These are phyloP conservation scores for Cheilosia pagana DNA, from an alignment of 2,888 invertebrate genomes.

Conservation along the genomic window DNA sequence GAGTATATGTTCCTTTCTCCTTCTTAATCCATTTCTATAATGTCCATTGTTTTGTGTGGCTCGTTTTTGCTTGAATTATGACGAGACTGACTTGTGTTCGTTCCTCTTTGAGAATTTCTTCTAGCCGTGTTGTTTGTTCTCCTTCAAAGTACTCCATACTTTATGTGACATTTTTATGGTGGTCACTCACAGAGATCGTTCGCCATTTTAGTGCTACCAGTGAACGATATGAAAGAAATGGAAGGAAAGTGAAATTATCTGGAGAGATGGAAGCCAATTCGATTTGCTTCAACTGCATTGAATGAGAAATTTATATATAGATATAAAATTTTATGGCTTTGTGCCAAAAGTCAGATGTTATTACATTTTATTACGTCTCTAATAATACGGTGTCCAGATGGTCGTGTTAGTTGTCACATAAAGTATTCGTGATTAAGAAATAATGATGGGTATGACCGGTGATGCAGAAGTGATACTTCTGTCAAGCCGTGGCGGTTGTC, in stretches of 20 bases:
- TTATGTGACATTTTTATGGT: slow-evolving; percentile 74
- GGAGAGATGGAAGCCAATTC: slow-evolving; percentile 46
- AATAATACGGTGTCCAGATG: slow-evolving; percentile 52
- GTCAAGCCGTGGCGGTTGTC: neutral
- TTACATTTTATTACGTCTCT: slow-evolving; percentile 42
- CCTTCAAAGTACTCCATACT: slow-evolving; percentile 60
- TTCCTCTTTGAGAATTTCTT: slow-evolving; percentile 25
- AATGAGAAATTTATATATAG: neutral
- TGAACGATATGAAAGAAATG: slow-evolving; percentile 2
- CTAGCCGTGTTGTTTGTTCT: slow-evolving; percentile 48
- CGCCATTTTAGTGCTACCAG: slow-evolving; percentile 47
- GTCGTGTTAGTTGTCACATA: slow-evolving; percentile 65
- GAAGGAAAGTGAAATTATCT: slow-evolving; percentile 61
- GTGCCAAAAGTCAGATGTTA: slow-evolving; percentile 60
- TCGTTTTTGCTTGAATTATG: slow-evolving; percentile 51
- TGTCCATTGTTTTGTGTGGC: neutral
- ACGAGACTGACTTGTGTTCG: slow-evolving; percentile 29
- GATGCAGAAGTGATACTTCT: slow-evolving; percentile 32
- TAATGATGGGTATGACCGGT: slow-evolving; percentile 39
- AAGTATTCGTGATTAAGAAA: slow-evolving; percentile 52
- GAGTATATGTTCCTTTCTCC: slow-evolving; percentile 29
- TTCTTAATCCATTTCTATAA: slow-evolving; percentile 29
- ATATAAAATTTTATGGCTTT: slow-evolving; percentile 30
- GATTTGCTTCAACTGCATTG: slow-evolving; percentile 54
- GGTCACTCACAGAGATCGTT: slow-evolving; percentile 65